These are phyloP conservation scores for Heliconius hortense DNA, from an alignment of 2,888 invertebrate species.

Conservation along the genomic window DNA sequence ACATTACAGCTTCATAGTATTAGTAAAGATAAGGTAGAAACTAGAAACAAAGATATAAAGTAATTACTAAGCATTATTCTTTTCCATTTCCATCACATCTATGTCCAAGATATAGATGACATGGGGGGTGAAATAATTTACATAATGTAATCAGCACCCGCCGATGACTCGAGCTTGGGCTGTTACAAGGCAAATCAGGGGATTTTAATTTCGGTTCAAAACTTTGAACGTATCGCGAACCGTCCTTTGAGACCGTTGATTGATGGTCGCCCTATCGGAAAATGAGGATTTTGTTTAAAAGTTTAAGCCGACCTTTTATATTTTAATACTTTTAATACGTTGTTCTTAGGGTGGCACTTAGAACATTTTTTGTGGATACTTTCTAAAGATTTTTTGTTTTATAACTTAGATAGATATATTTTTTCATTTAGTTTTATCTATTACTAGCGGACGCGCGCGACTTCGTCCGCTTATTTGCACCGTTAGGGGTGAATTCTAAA, in stretches of 20 bases:
- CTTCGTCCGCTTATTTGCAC: too few species aligned
- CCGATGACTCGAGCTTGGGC: slow-evolving; percentile 64
- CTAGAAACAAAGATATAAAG: background rate
- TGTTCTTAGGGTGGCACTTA: background rate
- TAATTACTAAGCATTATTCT: background rate
- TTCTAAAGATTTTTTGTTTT: background rate
- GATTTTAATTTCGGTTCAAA: slow-evolving; percentile 71
- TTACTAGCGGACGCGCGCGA: too few species aligned
- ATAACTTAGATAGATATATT: background rate
- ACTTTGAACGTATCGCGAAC: slow-evolving; percentile 51
- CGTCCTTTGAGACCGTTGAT: slow-evolving; percentile 47
- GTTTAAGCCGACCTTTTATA: slow-evolving; percentile 25
- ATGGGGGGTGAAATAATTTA: slow-evolving; percentile 62
- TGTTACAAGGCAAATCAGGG: slow-evolving; percentile 59
- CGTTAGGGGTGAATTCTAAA: too few species aligned
- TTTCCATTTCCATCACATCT: slow-evolving; percentile 47
- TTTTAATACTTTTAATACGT: slow-evolving; percentile 12
- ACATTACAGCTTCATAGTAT: too few species aligned
- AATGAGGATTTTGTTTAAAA: slow-evolving; percentile 37
- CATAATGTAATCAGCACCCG: slow-evolving; percentile 74
- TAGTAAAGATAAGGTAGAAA: background rate
- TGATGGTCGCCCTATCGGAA: slow-evolving; percentile 47
- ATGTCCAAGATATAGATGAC: slow-evolving; percentile 60
- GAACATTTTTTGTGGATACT: background rate
- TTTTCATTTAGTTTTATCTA: too few species aligned